Evolutionary conservation across 1,140 invertebrate genomes (phyloP), one percentile per base, ranked within the genome.

Genomic region (Ips nitidus): DNA sequence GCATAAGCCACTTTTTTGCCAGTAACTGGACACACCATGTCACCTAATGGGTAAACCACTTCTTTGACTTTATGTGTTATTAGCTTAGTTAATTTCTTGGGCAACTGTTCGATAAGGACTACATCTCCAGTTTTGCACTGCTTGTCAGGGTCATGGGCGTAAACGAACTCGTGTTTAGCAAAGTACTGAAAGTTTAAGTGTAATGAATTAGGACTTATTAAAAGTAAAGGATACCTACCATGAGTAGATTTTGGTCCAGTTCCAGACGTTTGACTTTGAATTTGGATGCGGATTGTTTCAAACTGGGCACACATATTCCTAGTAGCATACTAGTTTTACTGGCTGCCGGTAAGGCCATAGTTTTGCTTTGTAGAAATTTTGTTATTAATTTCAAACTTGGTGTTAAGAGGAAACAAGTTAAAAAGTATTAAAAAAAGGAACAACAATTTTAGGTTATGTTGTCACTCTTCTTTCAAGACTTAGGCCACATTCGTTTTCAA

Each of bases 1-100:
- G 83, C 84, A 52, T 83, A 87, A 1, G 90, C 86, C 63, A 90
- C 86, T 81, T 92, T 91, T 78, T 93, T 93, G 40, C 90, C 89
- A 71, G 91, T 92, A 38, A 95, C 81, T 42, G 93, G 93, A 82
- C 94, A 91, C 52, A 86, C 90, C 22, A 94, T 82, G 82, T 95
- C 91, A 71, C 94, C 94, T 71, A 89, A 82, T 36, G 89, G 89
- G 81, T 91, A 92, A 39, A 95, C 85, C 8, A 94, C 85, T 79
- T 94, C 87, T 75, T 91, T 82, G 1, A 95, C 85, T 81, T 88
- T 84, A 74, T 95, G 92, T 4, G 90, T 89, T 2, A 95, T 91
- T 7, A 91, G 80, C 57, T 87, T 87, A 1, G 91, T 91, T 63
- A 93, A 70, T 80, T 88, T 90, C 64, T 88, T 77, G 6, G 89